Percentiles rank a stretch among this genome's conserved stretches.
These are phyloP conservation scores for Istiophorus platypterus DNA, from an alignment of 2,113 vertebrate species.

Conservation along the genomic window DNA sequence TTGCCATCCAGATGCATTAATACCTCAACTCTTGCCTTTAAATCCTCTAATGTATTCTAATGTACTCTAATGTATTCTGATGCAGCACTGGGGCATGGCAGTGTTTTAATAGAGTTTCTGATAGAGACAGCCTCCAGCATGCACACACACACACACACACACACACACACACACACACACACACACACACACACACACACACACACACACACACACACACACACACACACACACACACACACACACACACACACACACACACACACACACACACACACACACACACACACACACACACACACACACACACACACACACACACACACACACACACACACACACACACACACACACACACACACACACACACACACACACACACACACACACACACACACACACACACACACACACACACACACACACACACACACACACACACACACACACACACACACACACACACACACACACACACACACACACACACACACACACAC, in stretches of 20 bases:
- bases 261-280: constrained; percentile 27
- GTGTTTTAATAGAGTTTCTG: constrained; percentile 78
- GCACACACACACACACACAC: constrained; percentile 41
- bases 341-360: constrained; percentile 25
- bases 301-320: constrained; percentile 25
- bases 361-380: constrained; percentile 28
- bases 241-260: constrained; percentile 27
- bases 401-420: constrained; percentile 29
- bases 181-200: constrained; percentile 28
- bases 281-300: constrained; percentile 27
- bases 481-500: constrained; percentile 25
- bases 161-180: constrained; percentile 25
- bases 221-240: constrained; percentile 29
- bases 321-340: constrained; percentile 26
- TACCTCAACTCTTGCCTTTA: constrained; percentile 73
- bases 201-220: constrained; percentile 24
- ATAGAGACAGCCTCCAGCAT: constrained; percentile 72
- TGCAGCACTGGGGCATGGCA: constrained; percentile 61
- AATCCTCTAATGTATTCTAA: constrained; percentile 83
- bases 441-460: constrained; percentile 27
- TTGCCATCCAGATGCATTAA: constrained; percentile 78
- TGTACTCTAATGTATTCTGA: constrained; percentile 83
- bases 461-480: constrained; percentile 27
- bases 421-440: constrained; percentile 27
- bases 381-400: constrained; percentile 24